A percentile compares a stretch with the other conserved stretches of the same genome.
phyloP scores from a whole-genome alignment of 2,888 invertebrate species.

The Epistrophella euchroma region DNA sequence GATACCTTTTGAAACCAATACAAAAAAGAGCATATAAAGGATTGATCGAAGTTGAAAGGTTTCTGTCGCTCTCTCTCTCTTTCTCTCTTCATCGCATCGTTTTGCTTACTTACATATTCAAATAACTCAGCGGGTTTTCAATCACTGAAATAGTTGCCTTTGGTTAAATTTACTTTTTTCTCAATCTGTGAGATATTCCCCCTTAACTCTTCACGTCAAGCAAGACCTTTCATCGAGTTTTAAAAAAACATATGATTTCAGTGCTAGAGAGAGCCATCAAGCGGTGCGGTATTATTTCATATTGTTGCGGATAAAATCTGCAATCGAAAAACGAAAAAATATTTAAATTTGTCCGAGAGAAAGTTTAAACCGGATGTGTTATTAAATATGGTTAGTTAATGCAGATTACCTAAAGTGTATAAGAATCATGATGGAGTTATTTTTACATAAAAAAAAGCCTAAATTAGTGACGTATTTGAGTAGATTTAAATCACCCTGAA shows the following conservation, averaged over 20 bases:
- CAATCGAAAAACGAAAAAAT: not conserved
- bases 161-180: slow-evolving; percentile 27
- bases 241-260: slow-evolving; percentile 47
- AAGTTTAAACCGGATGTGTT: slow-evolving; percentile 33
- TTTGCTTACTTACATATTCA: slow-evolving; percentile 59
- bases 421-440: not conserved
- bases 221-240: slow-evolving; percentile 7
- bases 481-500: not conserved
- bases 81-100: slow-evolving; percentile 19
- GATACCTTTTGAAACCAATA: slow-evolving; percentile 14
- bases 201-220: slow-evolving; percentile 13
- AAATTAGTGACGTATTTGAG: not conserved
- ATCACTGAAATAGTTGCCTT: slow-evolving; percentile 54
- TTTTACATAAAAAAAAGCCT: not conserved
- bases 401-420: not conserved
- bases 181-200: slow-evolving; percentile 1
- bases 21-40: slow-evolving; percentile 10
- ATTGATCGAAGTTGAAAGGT: not conserved
- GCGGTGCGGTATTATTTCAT: slow-evolving; percentile 57
- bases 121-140: slow-evolving; percentile 63
- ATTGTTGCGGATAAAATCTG: slow-evolving; percentile 18
- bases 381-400: slow-evolving; percentile 65
- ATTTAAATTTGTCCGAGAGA: slow-evolving; percentile 13
- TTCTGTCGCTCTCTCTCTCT: slow-evolving; percentile 18
- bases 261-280: slow-evolving; percentile 45